Evolutionary conservation across 35 echinoderm and acorn worm genomes (phyloP).

Genomic region (Amphiura filiformis): DNA sequence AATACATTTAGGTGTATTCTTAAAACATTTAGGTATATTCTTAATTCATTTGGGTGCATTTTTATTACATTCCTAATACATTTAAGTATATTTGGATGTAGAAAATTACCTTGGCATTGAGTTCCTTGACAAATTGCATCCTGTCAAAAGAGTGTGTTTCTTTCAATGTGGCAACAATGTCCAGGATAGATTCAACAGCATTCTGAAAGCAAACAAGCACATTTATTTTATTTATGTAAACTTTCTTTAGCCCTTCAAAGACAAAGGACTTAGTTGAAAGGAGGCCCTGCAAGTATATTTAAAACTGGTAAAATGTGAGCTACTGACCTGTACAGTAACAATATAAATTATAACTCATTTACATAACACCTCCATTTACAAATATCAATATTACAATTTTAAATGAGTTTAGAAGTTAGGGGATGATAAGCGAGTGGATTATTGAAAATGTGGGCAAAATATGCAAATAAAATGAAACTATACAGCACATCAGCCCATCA

Average conservation of each 20-base stretch:
- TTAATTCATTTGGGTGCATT: too few relatives aligned
- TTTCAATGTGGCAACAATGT: neutral
- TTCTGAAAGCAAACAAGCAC: neutral
- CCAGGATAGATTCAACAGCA: neutral
- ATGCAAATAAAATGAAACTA: too few relatives aligned
- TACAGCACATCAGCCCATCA: too few relatives aligned
- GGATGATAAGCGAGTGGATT: too few relatives aligned
- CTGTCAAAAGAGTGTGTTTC: neutral
- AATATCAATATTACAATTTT: too few relatives aligned
- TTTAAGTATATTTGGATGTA: neutral
- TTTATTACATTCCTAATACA: neutral
- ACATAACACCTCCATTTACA: neutral
- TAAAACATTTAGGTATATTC: too few relatives aligned
- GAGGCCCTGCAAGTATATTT: neutral
- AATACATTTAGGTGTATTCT: too few relatives aligned
- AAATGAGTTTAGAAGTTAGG: too few relatives aligned
- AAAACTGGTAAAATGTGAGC: neutral
- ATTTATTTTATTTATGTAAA: neutral
- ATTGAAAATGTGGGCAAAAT: too few relatives aligned
- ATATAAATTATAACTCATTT: neutral
- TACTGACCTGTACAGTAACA: neutral
- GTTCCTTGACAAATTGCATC: neutral
- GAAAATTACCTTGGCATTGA: constrained; percentile 8
- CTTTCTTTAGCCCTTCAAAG: neutral
- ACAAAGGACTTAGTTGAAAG: neutral